Evolutionary conservation across 92 coral and sea anemone genomes (phyloP).

Genomic region (Bergia puertoricense): DNA sequence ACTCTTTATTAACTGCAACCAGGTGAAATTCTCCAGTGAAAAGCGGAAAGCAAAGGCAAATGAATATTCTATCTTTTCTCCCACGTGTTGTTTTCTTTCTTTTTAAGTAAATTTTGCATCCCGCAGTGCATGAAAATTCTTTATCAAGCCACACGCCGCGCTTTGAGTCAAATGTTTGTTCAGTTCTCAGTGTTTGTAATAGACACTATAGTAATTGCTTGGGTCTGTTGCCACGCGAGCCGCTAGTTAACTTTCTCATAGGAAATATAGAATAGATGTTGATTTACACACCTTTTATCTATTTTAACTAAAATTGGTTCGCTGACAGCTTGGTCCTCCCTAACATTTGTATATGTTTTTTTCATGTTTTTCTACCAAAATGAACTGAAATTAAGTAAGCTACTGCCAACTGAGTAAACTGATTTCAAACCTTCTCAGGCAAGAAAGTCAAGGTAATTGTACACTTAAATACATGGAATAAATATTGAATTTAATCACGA

Average conservation of each 20-base stretch:
- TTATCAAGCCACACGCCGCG: slow-evolving; percentile 25
- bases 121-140: slow-evolving; percentile 21
- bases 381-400: slow-evolving; percentile 17
- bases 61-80: slow-evolving; percentile 26
- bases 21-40: neutral
- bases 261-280: slow-evolving; percentile 29
- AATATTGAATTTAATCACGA: neutral
- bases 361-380: slow-evolving; percentile 21
- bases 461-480: neutral
- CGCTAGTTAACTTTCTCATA: slow-evolving; percentile 42
- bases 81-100: slow-evolving; percentile 4
- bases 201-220: slow-evolving; percentile 4
- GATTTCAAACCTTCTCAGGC: slow-evolving; percentile 13
- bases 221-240: slow-evolving; percentile 31
- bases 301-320: neutral
- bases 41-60: slow-evolving; percentile 4
- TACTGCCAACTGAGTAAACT: neutral
- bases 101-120: slow-evolving; percentile 12
- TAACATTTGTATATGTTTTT: slow-evolving; percentile 26
- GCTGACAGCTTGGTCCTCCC: slow-evolving; percentile 3
- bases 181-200: slow-evolving; percentile 20
- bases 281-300: slow-evolving; percentile 18
- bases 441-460: slow-evolving; percentile 1
- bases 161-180: neutral
- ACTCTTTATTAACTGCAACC: neutral